Conservation (phyloP, 2,888 invertebrate species). For the Tuberolachnus salignus region DNA sequence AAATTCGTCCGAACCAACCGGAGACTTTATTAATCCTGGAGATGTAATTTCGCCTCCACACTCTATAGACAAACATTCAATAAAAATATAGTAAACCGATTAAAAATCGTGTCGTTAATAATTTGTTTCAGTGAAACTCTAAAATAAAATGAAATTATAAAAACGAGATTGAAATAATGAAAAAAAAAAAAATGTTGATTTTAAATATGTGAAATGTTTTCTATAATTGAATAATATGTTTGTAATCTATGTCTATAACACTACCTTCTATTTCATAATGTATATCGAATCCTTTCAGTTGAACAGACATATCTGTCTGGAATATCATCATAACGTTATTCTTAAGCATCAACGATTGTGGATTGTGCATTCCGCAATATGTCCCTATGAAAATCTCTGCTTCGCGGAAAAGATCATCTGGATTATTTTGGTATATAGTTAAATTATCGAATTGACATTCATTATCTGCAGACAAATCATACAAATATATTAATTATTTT, state of each 20-base stretch:
- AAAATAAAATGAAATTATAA: too few relatives aligned
- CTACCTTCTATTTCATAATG: slow-evolving; percentile 3
- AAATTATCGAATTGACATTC: slow-evolving; percentile 21
- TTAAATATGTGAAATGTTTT: not conserved
- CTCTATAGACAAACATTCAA: not conserved
- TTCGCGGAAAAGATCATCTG: too few relatives aligned
- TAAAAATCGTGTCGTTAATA: not conserved
- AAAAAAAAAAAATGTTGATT: too few relatives aligned
- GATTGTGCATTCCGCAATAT: slow-evolving; percentile 18
- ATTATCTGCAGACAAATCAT: not conserved
- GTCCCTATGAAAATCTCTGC: not conserved
- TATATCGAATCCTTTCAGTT: slow-evolving; percentile 16
- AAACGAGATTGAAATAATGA: too few relatives aligned
- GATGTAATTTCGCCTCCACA: slow-evolving; percentile 37
- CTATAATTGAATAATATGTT: too few relatives aligned
- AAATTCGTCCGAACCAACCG: not conserved
- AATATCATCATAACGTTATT: slow-evolving; percentile 16
- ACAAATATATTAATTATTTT: not conserved
- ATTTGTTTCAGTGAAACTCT: not conserved
- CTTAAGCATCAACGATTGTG: not conserved
- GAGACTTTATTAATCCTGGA: slow-evolving; percentile 9
- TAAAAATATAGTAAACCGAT: not conserved
- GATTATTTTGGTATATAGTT: not conserved
- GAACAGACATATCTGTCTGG: not conserved
- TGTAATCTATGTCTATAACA: not conserved